These are phyloP conservation scores for Apis mellifera DNA, from an alignment of 1,140 invertebrate genomes.

Conservation along the genomic window DNA sequence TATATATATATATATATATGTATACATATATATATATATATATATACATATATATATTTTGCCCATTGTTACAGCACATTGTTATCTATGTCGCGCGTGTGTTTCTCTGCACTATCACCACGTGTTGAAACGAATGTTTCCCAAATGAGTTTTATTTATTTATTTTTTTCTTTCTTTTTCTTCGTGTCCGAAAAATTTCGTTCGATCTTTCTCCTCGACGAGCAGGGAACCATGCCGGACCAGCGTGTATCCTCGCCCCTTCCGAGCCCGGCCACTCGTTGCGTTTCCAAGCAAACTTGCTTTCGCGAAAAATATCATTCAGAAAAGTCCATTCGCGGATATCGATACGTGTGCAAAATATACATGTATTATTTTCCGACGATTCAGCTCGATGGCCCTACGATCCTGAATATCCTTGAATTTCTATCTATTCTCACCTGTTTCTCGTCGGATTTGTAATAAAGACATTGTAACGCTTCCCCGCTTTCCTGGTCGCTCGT, in stretches of 20 bases:
- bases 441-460: background rate
- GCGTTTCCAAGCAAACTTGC: background rate
- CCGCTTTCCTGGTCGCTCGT: no score
- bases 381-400: background rate
- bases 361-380: background rate
- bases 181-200: background rate
- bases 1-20: no score
- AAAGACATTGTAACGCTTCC: no score
- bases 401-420: background rate
- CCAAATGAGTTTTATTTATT: background rate
- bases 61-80: conserved; percentile 14
- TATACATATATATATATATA: no score
- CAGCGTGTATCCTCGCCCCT: background rate
- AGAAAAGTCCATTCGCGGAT: background rate
- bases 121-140: background rate
- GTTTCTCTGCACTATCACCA: background rate
- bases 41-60: background rate
- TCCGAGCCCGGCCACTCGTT: background rate
- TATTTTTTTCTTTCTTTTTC: no score
- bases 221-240: background rate
- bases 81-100: background rate
- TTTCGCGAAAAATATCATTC: background rate
- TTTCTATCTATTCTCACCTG: background rate
- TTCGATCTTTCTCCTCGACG: background rate
- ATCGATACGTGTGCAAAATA: background rate